Evolutionary conservation across 1,140 invertebrate species (phyloP), one percentile per base, ranked within the genome.

Genomic region (Bradysia coprophila): DNA sequence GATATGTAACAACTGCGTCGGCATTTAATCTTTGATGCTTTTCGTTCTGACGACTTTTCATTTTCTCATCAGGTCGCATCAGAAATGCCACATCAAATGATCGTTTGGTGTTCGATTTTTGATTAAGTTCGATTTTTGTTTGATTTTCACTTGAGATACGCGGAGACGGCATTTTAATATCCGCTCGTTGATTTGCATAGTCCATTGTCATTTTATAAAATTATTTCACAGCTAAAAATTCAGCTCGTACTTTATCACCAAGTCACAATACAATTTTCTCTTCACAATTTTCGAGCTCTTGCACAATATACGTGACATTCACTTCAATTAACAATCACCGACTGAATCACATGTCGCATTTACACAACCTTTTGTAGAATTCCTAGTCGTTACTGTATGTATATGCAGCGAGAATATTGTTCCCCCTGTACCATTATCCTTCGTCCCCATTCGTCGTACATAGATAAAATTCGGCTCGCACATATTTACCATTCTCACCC

Each of bases 31-130:
- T 52, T 8, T 71, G 55, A 41, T 75, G 62, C 45, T 75, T 72
- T 44, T 76, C 73, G 13, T 62, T 68, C 49, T 77, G 72, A 48
- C 78, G 75, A 38, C 75, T 69, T 28, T 75, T 72, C 33, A 78
- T 54, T 51, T 83, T 81, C 41, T 87, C 83, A 48, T 86, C 83
- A 2, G 83, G 83, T 50, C 83, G 78, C 63, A 88, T 85, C 4
- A 90, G 60, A 46, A 89, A 89, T 2, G 85, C 85, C 1, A 90
- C 84, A 53, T 90, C 84, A 50, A 89, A 89, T 10, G 82, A 81
- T 13, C 85, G 62, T 49, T 88, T 88, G 18, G 69, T 61, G 4
- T 64, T 56, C 6, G 62, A 21, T 41, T 49, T 48, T 4, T 36
- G 34, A 21, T 24, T 11, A 18, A 16, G 11, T 15, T 28, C 23